Evolutionary conservation across 2,797 vertebrate genomes (phyloP).

Genomic region (Myotis myotis): DNA sequence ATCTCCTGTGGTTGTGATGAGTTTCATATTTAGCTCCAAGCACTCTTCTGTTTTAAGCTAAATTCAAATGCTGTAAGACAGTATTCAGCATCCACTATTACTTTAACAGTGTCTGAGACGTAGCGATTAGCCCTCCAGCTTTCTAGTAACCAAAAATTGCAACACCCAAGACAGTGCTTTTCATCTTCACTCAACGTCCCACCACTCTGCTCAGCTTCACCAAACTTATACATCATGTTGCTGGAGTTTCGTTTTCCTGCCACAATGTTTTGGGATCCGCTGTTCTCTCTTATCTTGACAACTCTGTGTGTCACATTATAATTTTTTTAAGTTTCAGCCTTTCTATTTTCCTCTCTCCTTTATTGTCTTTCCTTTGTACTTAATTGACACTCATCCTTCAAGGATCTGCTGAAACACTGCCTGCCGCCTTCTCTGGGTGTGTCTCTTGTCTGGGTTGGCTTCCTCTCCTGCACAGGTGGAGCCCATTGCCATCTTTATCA

Average conservation of each 20-base stretch:
- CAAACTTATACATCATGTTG: background rate
- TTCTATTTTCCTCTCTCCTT: background rate
- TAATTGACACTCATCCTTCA: background rate
- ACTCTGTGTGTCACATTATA: background rate
- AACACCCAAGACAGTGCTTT: slow-evolving; percentile 1
- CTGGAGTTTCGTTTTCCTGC: background rate
- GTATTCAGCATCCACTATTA: slow-evolving; percentile 75
- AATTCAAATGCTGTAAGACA: slow-evolving; percentile 75
- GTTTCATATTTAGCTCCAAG: slow-evolving; percentile 82
- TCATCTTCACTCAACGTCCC: background rate
- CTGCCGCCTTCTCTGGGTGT: background rate
- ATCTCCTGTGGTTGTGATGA: slow-evolving; percentile 67
- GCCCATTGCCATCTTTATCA: background rate
- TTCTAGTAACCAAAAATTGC: slow-evolving; percentile 34
- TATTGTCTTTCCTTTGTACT: background rate
- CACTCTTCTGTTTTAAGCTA: slow-evolving; percentile 74
- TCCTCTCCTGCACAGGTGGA: accelerated
- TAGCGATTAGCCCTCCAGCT: slow-evolving; percentile 50
- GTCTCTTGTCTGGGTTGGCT: background rate
- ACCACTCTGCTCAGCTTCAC: background rate
- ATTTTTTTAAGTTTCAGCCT: background rate
- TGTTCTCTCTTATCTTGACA: background rate
- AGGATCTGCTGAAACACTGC: background rate
- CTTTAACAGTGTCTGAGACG: slow-evolving; percentile 70
- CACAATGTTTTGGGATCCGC: background rate